Evolutionary conservation across 2,113 vertebrate species (phyloP).

Genomic region (Syrrhaptes paradoxus): DNA sequence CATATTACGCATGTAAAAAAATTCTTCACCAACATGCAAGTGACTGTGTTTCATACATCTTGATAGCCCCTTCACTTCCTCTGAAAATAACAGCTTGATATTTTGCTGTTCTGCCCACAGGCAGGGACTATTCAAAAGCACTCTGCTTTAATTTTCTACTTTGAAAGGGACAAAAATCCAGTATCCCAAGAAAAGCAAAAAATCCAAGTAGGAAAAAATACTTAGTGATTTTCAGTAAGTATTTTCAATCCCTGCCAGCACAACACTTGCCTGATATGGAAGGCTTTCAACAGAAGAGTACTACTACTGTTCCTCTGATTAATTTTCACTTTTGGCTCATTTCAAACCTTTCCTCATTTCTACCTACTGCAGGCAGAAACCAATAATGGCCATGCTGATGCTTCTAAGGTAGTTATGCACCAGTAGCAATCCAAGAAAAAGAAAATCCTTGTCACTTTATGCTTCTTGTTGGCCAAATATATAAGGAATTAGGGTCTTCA

Average conservation of each 20-base stretch:
- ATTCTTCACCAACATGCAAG: not conserved
- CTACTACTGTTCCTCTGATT: not conserved
- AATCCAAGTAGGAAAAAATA: not conserved
- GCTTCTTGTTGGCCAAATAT: not conserved
- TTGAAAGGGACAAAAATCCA: not conserved
- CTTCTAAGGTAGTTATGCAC: not conserved
- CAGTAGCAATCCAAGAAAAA: not conserved
- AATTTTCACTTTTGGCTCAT: not conserved
- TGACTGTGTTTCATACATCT: not conserved
- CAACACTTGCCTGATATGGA: not conserved
- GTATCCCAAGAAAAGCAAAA: not conserved
- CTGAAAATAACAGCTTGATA: not conserved
- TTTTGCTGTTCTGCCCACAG: not conserved
- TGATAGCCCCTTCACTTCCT: not conserved
- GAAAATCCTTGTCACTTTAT: not conserved
- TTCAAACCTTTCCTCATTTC: not conserved
- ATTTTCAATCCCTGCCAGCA: not conserved
- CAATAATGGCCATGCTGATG: not conserved
- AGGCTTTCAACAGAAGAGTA: not conserved
- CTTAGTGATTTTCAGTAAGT: not conserved
- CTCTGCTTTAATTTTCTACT: not conserved
- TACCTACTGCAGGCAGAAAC: not conserved
- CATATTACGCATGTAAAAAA: not conserved
- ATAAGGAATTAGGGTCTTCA: not conserved
- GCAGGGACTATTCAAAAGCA: not conserved